Base-by-base conservation (phyloP, 2,797 vertebrate genomes). In the Crenichthys baileyi region DNA sequence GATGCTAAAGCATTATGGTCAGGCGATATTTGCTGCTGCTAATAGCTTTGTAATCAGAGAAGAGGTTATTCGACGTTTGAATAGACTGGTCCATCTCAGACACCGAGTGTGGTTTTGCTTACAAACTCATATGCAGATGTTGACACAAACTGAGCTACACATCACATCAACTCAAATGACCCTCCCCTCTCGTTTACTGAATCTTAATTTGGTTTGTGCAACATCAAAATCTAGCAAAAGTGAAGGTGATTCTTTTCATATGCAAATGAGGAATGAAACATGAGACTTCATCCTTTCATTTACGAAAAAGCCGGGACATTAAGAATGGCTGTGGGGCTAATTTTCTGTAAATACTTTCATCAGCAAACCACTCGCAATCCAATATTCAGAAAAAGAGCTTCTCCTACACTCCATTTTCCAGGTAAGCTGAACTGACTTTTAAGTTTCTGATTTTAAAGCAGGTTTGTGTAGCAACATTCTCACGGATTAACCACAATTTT, bases 321-420 rank as follows among this genome's bases (percentile, higher is more conserved):
- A 85, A 83, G 72, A 74, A 76, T 80, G 72, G 67, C 86, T 87
- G 85, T 53, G 80, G 73, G 79, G 84, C 79, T 91, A 85, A 91
- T 90, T 93, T 89, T 79, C 82, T 80, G 85, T 87, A 88, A 92
- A 92, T 90, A 78, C 87, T 84, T 92, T 90, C 85, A 93, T 93
- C 90, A 92, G 91, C 81, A 85, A 87, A 89, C 78, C 26, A 60
- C 82, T 82, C 78, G 80, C 60, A 84, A 90, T 79, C 72, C 78
- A 84, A 79, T 78, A 76, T 89, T 72, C 79, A 70, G 7, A 81
- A 81, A 88, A 83, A 73, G 75, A 87, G 77, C 76, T 80, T 85
- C 55, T 72, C 77, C 61, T 75, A 24, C 5, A 7, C 48, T 22
- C 70, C n/a, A 26, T 77, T 85, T 83, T 85, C 61, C 79, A 85